Conservation (phyloP, 2,888 invertebrate species). For the Tipula helvola region DNA sequence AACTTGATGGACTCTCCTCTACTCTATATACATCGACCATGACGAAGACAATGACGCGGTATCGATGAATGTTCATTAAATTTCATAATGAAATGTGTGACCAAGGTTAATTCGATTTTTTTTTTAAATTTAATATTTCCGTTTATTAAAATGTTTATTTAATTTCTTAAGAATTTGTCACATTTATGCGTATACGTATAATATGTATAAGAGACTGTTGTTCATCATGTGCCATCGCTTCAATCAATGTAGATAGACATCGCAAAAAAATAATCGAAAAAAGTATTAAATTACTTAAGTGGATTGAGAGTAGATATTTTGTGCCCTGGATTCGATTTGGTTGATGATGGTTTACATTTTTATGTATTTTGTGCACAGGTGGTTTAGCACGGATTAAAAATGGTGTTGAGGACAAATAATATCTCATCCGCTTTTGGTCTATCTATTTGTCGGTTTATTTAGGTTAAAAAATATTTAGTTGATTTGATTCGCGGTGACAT, state of each 20-base stretch:
- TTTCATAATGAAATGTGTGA: not conserved
- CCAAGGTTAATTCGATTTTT: not conserved
- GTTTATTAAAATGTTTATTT: not conserved
- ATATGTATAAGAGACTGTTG: not conserved
- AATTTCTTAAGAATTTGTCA: not conserved
- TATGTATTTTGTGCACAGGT: not conserved
- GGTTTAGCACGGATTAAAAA: not conserved
- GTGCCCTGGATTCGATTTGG: not conserved
- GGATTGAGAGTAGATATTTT: not conserved
- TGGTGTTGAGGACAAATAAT: not conserved
- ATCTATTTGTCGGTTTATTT: not conserved
- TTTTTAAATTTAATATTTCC: not conserved
- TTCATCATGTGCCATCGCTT: not conserved
- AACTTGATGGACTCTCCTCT: not conserved
- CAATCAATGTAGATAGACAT: not conserved
- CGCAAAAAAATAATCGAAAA: not conserved
- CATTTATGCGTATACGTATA: not conserved
- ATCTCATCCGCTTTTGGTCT: not conserved
- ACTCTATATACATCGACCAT: not conserved
- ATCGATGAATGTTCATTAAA: not conserved
- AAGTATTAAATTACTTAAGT: not conserved
- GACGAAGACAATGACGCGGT: not conserved
- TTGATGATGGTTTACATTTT: not conserved
- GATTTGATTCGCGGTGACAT: not conserved
- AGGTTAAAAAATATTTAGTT: not conserved